phyloP scores from a whole-genome alignment of 64 coral and sea anemone species.

The Montipora sp. region DNA sequence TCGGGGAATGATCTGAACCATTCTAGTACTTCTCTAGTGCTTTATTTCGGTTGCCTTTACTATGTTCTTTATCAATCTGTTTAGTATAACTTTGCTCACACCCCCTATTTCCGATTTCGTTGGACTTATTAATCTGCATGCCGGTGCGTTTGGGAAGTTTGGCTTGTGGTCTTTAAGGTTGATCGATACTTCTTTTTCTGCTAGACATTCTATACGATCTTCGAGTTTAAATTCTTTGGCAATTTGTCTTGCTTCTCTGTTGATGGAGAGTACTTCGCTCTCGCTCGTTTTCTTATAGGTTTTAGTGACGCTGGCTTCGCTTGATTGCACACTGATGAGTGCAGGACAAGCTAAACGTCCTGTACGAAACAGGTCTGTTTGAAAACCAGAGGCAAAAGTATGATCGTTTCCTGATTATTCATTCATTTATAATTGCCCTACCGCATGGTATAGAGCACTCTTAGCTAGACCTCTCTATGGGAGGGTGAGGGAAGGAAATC shows the following conservation, averaged over 20 bases:
- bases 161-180: conserved; percentile 45
- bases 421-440: no score
- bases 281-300: no score
- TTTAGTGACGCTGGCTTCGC: no score
- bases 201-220: neutral
- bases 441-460: no score
- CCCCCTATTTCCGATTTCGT: conserved; percentile 22
- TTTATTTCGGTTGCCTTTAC: conserved; percentile 3
- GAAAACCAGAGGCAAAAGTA: no score
- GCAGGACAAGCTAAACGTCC: no score
- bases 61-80: neutral
- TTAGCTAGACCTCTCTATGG: no score
- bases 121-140: conserved; percentile 22
- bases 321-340: no score
- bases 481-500: no score
- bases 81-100: conserved; percentile 1
- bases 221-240: neutral
- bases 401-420: no score
- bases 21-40: neutral
- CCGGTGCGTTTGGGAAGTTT: conserved; percentile 17
- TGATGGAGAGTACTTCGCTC: neutral
- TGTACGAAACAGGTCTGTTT: no score
- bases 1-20: conserved; percentile 41
- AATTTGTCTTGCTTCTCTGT: conserved; percentile 9
- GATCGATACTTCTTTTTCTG: conserved; percentile 40